A percentile compares a stretch with the other conserved stretches of the same genome.
Evolutionary conservation across 2,113 vertebrate genomes (phyloP).

Genomic region (Chionodraco myersi): DNA sequence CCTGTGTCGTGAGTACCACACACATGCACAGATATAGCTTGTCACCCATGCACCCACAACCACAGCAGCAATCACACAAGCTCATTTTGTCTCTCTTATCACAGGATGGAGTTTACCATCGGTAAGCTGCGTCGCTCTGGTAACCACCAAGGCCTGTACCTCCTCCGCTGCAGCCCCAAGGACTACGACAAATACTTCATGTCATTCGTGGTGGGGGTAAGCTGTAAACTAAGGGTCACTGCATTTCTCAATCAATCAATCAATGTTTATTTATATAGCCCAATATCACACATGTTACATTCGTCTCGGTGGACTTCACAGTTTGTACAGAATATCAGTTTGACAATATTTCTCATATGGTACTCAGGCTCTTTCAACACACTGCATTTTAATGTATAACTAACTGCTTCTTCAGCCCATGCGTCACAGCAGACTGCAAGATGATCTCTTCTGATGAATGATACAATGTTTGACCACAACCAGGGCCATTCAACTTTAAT

Average conservation of each 20-base stretch:
- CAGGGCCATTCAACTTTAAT: not conserved
- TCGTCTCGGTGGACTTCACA: too few species aligned
- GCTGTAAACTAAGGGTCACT: conserved; percentile 31
- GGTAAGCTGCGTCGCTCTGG: conserved; percentile 90
- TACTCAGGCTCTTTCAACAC: not conserved
- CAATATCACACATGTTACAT: too few species aligned
- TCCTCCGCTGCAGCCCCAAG: conserved; percentile 95
- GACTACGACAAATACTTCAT: conserved; percentile 96
- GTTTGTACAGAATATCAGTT: too few species aligned
- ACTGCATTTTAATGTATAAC: not conserved
- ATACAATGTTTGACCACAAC: not conserved
- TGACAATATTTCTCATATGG: not conserved
- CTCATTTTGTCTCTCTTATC: conserved; percentile 29
- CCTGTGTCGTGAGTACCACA: conserved; percentile 92
- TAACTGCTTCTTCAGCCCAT: not conserved
- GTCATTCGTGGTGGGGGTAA: conserved; percentile 95
- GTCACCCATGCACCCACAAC: not conserved
- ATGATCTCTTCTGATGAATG: not conserved
- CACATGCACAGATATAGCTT: not conserved
- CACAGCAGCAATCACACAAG: not conserved
- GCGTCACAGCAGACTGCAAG: not conserved
- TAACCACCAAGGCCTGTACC: conserved; percentile 92
- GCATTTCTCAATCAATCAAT: not conserved
- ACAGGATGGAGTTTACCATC: conserved; percentile 94
- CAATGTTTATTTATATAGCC: too few species aligned